These are phyloP conservation scores for Furcula furcula DNA, from an alignment of 2,888 invertebrate species.

Conservation along the genomic window DNA sequence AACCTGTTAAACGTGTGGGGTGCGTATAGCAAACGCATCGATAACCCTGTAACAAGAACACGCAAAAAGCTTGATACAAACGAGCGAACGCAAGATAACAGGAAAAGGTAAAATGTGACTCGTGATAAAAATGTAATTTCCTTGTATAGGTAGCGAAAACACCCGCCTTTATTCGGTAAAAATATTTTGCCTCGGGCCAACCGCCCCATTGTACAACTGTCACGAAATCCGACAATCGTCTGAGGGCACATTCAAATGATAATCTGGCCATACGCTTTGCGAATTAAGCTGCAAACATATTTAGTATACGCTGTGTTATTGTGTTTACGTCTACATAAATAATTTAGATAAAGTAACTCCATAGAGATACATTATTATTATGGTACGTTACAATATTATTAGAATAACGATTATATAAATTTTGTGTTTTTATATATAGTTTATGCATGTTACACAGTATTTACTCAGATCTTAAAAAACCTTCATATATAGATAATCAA, in stretches of 20 bases:
- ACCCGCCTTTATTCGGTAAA: constrained; percentile 56
- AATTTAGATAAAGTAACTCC: constrained; percentile 22
- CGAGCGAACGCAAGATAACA: constrained; percentile 41
- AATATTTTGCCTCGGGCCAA: constrained; percentile 61
- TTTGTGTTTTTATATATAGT: no score
- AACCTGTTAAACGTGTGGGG: no score
- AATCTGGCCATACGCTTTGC: constrained; percentile 74
- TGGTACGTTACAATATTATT: constrained; percentile 2
- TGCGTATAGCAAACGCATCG: constrained; percentile 8
- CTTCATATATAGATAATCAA: no score
- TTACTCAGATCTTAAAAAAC: no score
- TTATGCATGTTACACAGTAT: no score
- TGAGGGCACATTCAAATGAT: constrained; percentile 78
- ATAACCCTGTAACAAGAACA: constrained; percentile 30
- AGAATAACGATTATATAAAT: no score
- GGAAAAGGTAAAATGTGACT: constrained; percentile 49
- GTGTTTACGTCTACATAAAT: no score
- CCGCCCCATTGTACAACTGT: constrained; percentile 68
- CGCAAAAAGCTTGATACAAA: constrained; percentile 34
- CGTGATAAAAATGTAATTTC: constrained; percentile 68
- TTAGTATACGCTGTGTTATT: constrained; percentile 42
- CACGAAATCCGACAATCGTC: constrained; percentile 74
- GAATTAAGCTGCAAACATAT: constrained; percentile 46
- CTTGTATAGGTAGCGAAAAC: constrained; percentile 50
- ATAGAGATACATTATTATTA: constrained; percentile 8